Evolutionary conservation across 2,113 vertebrate genomes (phyloP).

Genomic region (Silurus glanis): DNA sequence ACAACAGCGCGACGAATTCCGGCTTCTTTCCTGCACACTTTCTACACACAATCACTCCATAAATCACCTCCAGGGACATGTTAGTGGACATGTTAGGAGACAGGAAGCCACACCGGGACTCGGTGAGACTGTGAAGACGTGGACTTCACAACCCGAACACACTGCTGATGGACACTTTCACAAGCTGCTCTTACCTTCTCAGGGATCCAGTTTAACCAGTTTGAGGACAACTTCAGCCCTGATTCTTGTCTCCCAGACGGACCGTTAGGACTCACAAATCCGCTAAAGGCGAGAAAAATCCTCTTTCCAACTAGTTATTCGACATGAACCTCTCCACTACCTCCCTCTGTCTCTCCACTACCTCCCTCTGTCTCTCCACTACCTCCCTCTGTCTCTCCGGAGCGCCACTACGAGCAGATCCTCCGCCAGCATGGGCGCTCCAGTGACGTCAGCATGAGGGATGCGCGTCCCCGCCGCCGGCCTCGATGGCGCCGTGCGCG

Average conservation of each 20-base stretch:
- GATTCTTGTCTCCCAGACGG: conserved; percentile 20
- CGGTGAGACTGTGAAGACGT: not conserved
- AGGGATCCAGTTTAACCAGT: conserved; percentile 45
- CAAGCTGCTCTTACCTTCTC: conserved; percentile 50
- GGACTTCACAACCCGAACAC: conserved; percentile 15
- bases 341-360: conserved; percentile 23
- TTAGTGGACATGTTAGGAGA: too few relatives aligned
- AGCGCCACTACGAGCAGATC: conserved; percentile 49
- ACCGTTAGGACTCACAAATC: conserved; percentile 49
- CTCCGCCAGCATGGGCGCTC: conserved; percentile 54
- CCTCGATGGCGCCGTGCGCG: conserved; percentile 40
- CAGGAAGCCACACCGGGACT: too few relatives aligned
- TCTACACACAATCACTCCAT: not conserved
- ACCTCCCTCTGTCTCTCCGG: conserved; percentile 39
- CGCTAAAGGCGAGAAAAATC: conserved; percentile 32
- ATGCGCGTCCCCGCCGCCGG: conserved; percentile 55
- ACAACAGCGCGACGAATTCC: not conserved
- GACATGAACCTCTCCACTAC: conserved; percentile 20
- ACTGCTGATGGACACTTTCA: conserved; percentile 45
- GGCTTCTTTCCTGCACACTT: not conserved
- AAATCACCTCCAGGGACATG: not conserved
- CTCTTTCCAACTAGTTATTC: conserved; percentile 49
- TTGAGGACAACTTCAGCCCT: conserved; percentile 10
- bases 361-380: conserved; percentile 7
- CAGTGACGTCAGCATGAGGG: conserved; percentile 60